phyloP scores from a whole-genome alignment of 2,888 invertebrate genomes.

The Hemaris fuciformis region DNA sequence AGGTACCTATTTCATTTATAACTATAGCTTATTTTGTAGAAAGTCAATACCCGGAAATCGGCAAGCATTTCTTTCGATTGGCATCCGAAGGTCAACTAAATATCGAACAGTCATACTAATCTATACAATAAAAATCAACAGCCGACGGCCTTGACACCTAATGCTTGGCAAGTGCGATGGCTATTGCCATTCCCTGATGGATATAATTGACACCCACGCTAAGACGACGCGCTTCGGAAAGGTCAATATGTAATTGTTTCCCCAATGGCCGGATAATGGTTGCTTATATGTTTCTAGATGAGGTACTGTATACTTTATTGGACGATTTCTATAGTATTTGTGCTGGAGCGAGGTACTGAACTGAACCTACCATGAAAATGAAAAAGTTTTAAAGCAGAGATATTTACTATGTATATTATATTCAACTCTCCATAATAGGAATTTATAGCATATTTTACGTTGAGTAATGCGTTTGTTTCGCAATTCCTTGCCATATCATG shows the following conservation, averaged over 20 bases:
- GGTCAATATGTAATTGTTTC: background rate
- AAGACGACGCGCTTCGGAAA: conserved; percentile 1
- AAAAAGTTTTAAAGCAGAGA: no score
- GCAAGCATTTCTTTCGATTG: background rate
- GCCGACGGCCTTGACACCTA: conserved; percentile 47
- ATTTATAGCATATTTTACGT: no score
- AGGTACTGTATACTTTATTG: background rate
- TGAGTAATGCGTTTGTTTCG: no score
- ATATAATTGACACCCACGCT: background rate
- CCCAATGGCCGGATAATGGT: background rate
- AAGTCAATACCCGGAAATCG: background rate
- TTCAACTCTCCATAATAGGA: no score
- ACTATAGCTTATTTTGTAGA: no score
- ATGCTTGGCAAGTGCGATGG: conserved; percentile 33
- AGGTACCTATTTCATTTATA: no score
- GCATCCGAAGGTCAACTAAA: background rate
- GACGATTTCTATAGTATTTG: background rate
- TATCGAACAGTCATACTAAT: background rate
- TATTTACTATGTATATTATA: no score
- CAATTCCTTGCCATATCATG: no score
- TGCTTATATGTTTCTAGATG: background rate
- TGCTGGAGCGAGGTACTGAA: no score
- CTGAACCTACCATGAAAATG: no score
- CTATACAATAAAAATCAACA: conserved; percentile 8
- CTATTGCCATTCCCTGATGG: conserved; percentile 34